These are phyloP conservation scores for Chironomus riparius DNA, from an alignment of 2,888 invertebrate species.

Conservation along the genomic window DNA sequence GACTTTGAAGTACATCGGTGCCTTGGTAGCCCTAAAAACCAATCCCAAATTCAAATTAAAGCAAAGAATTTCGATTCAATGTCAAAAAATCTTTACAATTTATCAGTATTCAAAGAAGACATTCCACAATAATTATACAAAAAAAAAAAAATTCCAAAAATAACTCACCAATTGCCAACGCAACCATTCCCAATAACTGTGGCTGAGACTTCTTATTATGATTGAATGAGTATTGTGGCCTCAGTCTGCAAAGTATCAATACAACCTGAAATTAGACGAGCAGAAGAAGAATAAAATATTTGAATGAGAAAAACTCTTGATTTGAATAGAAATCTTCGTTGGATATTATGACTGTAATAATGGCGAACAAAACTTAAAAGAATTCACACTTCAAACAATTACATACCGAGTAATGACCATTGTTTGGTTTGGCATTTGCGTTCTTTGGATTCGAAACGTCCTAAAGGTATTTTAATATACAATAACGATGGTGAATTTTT, in stretches of 20 bases:
- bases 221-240: conserved; percentile 89
- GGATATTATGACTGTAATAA: too few relatives aligned
- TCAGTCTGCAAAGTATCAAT: conserved; percentile 78
- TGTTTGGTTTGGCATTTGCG: conserved; percentile 12
- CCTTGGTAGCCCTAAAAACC: too few relatives aligned
- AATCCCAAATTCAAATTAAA: too few relatives aligned
- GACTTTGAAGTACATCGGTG: too few relatives aligned
- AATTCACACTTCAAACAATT: conserved; percentile 21
- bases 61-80: too few relatives aligned
- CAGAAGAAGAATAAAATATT: not conserved
- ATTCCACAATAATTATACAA: too few relatives aligned
- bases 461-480: not conserved
- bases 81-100: too few relatives aligned
- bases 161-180: conserved; percentile 60
- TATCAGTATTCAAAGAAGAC: too few relatives aligned
- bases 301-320: not conserved
- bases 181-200: conserved; percentile 89
- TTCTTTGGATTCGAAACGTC: conserved; percentile 5
- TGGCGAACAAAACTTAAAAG: not conserved
- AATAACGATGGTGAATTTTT: not conserved
- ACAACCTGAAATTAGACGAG: conserved; percentile 64
- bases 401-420: conserved; percentile 25
- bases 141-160: too few relatives aligned
- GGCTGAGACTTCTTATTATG: conserved; percentile 82
- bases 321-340: not conserved